Conservation (phyloP, 2,888 invertebrate species). For the Lasioglossum vierecki region DNA sequence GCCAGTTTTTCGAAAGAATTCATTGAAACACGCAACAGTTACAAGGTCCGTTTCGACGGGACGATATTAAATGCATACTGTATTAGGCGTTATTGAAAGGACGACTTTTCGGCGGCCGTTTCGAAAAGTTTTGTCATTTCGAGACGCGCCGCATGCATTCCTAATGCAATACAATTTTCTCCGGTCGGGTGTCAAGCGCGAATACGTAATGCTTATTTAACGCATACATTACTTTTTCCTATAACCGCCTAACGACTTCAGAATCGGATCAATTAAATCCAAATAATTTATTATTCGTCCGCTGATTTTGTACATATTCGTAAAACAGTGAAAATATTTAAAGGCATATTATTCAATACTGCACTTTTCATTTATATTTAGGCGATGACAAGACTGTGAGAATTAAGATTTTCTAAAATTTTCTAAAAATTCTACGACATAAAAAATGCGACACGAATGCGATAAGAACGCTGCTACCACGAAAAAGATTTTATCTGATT, state of each 20-base stretch:
- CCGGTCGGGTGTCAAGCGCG: slow-evolving; percentile 7
- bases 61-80: slow-evolving; percentile 49
- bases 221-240: slow-evolving; percentile 27
- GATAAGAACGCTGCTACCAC: no score
- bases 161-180: slow-evolving; percentile 45
- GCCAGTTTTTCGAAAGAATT: slow-evolving; percentile 17
- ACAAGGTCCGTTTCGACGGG: slow-evolving; percentile 17
- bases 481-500: no score
- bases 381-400: no score
- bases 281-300: background rate
- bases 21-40: slow-evolving; percentile 34
- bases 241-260: background rate
- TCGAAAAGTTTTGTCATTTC: slow-evolving; percentile 47
- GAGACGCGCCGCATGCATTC: slow-evolving; percentile 14
- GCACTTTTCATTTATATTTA: background rate
- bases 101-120: slow-evolving; percentile 28
- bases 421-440: no score
- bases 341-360: background rate
- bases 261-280: background rate
- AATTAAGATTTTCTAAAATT: no score
- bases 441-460: no score
- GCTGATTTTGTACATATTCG: background rate
- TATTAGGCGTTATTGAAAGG: slow-evolving; percentile 36
- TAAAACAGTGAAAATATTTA: background rate
- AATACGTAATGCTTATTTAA: slow-evolving; percentile 31